Conservation (phyloP, 2,888 invertebrate genomes). For the Parthenolecanium corni region DNA sequence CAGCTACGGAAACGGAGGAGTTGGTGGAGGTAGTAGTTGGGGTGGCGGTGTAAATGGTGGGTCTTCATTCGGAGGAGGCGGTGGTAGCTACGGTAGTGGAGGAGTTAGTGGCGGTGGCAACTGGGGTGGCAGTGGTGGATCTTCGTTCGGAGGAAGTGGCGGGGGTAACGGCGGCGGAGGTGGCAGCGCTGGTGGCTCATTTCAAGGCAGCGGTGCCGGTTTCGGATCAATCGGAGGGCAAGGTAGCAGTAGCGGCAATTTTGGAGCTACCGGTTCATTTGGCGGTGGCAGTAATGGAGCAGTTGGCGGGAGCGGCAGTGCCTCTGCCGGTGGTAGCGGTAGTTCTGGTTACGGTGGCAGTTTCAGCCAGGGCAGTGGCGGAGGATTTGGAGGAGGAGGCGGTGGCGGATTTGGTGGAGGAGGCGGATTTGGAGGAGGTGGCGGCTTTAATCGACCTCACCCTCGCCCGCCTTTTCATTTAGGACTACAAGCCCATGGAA, state of each 20-base stretch:
- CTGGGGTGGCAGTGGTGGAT: conserved; percentile 11
- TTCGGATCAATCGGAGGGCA: too few species aligned
- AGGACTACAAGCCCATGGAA: conserved; percentile 34
- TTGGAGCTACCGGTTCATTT: neutral
- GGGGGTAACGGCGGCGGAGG: conserved; percentile 21
- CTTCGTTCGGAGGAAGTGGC: conserved; percentile 13
- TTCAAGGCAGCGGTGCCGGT: conserved; percentile 14
- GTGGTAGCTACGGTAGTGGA: neutral
- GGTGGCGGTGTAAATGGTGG: neutral
- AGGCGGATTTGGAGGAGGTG: conserved; percentile 14
- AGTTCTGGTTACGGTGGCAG: neutral
- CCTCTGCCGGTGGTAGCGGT: neutral
- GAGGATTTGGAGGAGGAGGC: conserved; percentile 16
- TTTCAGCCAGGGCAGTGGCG: conserved; percentile 11
- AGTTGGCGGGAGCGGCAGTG: neutral
- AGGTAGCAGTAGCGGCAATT: conserved; percentile 3
- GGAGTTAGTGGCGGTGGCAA: neutral
- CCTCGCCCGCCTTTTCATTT: too few species aligned
- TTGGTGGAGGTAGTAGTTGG: neutral
- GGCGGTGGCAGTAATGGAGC: conserved; percentile 13
- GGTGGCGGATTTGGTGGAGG: conserved; percentile 6
- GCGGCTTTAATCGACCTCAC: neutral
- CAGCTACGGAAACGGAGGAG: conserved; percentile 7
- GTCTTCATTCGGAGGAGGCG: neutral
- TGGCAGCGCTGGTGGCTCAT: conserved; percentile 12